Evolutionary conservation across 1,140 invertebrate genomes (phyloP), one percentile per base, ranked within the genome.

Genomic region (Aphidius gifuensis): DNA sequence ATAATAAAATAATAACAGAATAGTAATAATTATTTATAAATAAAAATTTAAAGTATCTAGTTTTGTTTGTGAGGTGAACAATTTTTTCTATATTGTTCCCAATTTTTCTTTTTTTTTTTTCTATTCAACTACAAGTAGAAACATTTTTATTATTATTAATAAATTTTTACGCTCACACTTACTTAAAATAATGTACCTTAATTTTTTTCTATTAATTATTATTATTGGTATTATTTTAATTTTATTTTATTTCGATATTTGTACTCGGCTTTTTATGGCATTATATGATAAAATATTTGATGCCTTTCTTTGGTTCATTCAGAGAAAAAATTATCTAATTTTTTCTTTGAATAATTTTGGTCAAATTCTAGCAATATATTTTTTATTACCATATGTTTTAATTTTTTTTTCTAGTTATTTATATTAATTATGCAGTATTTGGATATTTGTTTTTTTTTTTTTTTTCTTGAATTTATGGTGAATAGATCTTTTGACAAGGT

Each of bases 221-320:
- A 32, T 32, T 32, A 32, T 32, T 32, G 16, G 16, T 32, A 32
- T 32, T 32, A 32, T 32, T 32, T 32, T 32, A 32, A 3, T 32
- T 32, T 3, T 1, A 32, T 32, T 3, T 8, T 54, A 59, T 59
- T 49, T 64, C 64, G 65, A 73, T 59, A 72, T 74, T 74, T 74
- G 71, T 74, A 74, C 73, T 74, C 70, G 66, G 69, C 66, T 50
- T 68, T 69, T 70, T 66, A 53, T 58, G 65, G 23, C 23, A 32
- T 32, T 32, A 32, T 74, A 74, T 74, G 67, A 74, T 65, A 74
- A 74, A 74, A 74, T 74, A 74, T 68, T 59, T 45, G 56, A 66
- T 68, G 57, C 61, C 68, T 62, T 53, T 69, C 61, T 68, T 65
- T 67, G n/a, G 42, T 49, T 61, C 49, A 44, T 57, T 62, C 9